phyloP scores from a whole-genome alignment of 2,888 invertebrate genomes.

The Cheilosia soror region DNA sequence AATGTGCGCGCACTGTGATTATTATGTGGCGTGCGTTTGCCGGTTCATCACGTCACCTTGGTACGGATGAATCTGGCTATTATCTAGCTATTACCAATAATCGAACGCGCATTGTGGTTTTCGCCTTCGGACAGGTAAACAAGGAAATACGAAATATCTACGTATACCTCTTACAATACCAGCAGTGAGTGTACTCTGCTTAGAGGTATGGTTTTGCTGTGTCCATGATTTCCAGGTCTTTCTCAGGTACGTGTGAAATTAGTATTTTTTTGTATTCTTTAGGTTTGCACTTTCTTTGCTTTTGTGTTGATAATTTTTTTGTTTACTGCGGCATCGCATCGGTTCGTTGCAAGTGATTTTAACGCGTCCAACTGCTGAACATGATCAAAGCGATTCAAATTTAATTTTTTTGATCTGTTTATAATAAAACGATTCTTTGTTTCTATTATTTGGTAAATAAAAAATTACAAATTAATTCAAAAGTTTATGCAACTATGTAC shows the following conservation, averaged over 20 bases:
- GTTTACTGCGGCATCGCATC: no score
- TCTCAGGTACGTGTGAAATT: constrained; percentile 49
- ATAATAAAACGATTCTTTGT: no score
- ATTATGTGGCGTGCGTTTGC: constrained; percentile 54
- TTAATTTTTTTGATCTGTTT: no score
- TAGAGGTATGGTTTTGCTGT: no score
- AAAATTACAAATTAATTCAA: no score
- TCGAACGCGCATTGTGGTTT: constrained; percentile 71
- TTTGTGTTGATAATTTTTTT: no score
- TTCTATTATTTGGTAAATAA: no score
- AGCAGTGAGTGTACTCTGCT: neutral
- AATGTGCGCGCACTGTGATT: constrained; percentile 33
- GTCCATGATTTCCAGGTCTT: constrained; percentile 18
- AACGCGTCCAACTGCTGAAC: no score
- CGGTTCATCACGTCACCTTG: constrained; percentile 44
- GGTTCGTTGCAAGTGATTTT: no score
- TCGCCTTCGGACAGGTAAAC: constrained; percentile 72
- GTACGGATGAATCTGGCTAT: constrained; percentile 56
- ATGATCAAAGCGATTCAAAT: no score
- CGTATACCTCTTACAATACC: constrained; percentile 31
- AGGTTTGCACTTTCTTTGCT: no score
- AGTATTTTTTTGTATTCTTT: constrained; percentile 8
- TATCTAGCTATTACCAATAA: constrained; percentile 72
- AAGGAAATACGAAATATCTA: constrained; percentile 58
- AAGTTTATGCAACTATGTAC: no score